Evolutionary conservation across 1,140 invertebrate species (phyloP), one percentile per base, ranked within the genome.

Genomic region (Drosophila yakuba): DNA sequence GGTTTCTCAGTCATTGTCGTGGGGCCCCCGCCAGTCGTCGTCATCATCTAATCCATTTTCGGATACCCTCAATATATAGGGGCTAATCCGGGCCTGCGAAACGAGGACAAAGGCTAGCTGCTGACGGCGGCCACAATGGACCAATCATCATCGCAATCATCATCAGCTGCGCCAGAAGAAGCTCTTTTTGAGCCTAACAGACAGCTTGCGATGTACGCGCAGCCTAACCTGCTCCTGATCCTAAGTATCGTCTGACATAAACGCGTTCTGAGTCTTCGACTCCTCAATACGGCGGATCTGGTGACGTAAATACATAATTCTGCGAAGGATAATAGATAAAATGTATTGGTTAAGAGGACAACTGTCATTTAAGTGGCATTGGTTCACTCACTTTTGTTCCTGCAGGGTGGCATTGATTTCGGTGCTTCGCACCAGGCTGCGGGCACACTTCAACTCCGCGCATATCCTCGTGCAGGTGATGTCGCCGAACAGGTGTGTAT

Each of bases 361-460:
- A 12, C 10, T 43, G 2, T 4, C 0, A 23, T 59, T 17, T 8
- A 55, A 12, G 5, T 43, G 5, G 6, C 10, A 20, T 15, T 2
- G 3, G 6, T 2, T 10, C 4, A 68, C 68, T 71, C 91, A 98
- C 97, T 98, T 98, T 95, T 99, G 98, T 94, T 99, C 98, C 94
- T 98, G 97, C 93, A 99, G 94, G 71, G 98, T 99, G 62, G 98
- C 97, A 94, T 98, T 97, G 93, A 99, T 99, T 95, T 99, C 98
- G 36, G 97, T 98, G 88, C 98, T 95, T 85, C 98, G 95, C 74
- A 99, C 98, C 90, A 98, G 94, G 74, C 97, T 98, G 74, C 98
- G 95, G 74, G 98, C 97, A 93, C 97, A 97, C 93, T 99, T 99
- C 66, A 99, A 94, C 91, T 99, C 98, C 36, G 97, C 96, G 52